These are phyloP conservation scores for Dendrocopos noguchii DNA, from an alignment of 2,113 vertebrate species.

Conservation along the genomic window DNA sequence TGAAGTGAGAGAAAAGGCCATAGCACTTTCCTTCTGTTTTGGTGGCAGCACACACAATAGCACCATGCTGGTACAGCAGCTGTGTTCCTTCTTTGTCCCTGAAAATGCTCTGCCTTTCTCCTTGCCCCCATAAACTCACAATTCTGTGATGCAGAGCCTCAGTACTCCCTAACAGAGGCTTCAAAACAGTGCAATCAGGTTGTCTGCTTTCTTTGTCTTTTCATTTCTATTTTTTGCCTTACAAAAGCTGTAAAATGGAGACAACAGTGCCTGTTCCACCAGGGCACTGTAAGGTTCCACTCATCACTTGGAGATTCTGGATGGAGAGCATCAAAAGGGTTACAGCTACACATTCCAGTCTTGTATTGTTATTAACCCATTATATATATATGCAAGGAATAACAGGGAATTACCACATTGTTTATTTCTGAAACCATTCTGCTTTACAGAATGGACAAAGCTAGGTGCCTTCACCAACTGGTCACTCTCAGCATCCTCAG, in stretches of 20 bases:
- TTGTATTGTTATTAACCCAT: not conserved
- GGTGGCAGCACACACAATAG: not conserved
- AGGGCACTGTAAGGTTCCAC: not conserved
- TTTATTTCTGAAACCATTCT: not conserved
- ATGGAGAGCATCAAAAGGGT: not conserved
- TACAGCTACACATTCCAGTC: not conserved
- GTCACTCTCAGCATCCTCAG: not conserved
- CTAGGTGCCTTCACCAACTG: not conserved
- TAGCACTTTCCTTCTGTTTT: not conserved
- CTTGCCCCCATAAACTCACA: not conserved
- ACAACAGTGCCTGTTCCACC: not conserved
- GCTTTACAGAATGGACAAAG: not conserved
- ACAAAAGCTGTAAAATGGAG: not conserved
- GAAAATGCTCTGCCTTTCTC: not conserved
- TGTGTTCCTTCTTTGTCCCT: not conserved
- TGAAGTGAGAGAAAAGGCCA: not conserved
- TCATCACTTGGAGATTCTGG: not conserved
- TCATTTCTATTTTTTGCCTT: accelerated
- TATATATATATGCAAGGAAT: not conserved
- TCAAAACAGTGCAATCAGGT: not conserved
- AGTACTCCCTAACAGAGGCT: not conserved
- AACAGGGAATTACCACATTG: not conserved
- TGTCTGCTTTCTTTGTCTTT: too few species aligned
- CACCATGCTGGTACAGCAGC: not conserved
- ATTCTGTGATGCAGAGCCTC: not conserved